phyloP scores from a whole-genome alignment of 1,140 invertebrate species.

The Lordiphosa mommai region DNA sequence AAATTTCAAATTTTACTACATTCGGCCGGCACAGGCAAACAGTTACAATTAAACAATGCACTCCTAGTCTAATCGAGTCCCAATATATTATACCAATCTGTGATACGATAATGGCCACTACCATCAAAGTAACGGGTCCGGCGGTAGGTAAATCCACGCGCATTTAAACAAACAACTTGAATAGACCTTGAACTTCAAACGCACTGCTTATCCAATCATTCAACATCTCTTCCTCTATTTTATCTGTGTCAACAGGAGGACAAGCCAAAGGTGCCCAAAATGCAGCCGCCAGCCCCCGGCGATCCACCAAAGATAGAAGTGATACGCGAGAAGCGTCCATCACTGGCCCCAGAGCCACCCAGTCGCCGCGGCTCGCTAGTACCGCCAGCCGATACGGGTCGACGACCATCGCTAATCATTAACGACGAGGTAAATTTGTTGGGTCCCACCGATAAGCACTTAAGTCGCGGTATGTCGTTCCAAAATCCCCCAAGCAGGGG shows the following conservation, averaged over 20 bases:
- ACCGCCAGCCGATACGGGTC: conserved; percentile 90
- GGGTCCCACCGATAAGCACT: not conserved
- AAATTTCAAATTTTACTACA: conserved; percentile 8
- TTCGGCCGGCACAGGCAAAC: conserved; percentile 9
- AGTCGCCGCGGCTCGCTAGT: conserved; percentile 91
- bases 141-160: conserved; percentile 25
- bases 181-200: conserved; percentile 1
- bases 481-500: too few relatives aligned
- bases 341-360: conserved; percentile 86
- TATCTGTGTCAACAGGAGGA: conserved; percentile 53
- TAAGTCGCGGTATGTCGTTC: too few relatives aligned
- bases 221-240: too few relatives aligned
- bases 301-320: conserved; percentile 92
- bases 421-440: conserved; percentile 91
- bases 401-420: conserved; percentile 92
- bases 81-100: not conserved
- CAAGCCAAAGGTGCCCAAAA: conserved; percentile 85
- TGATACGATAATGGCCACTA: conserved; percentile 32
- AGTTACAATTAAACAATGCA: not conserved
- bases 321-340: conserved; percentile 88
- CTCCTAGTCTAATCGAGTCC: not conserved
- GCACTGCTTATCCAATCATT: not conserved
- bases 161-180: not conserved
- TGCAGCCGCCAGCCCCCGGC: conserved; percentile 84
- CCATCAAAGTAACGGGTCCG: conserved; percentile 30